Evolutionary conservation across 2,888 invertebrate species (phyloP).

Genomic region (Parnassius apollo): DNA sequence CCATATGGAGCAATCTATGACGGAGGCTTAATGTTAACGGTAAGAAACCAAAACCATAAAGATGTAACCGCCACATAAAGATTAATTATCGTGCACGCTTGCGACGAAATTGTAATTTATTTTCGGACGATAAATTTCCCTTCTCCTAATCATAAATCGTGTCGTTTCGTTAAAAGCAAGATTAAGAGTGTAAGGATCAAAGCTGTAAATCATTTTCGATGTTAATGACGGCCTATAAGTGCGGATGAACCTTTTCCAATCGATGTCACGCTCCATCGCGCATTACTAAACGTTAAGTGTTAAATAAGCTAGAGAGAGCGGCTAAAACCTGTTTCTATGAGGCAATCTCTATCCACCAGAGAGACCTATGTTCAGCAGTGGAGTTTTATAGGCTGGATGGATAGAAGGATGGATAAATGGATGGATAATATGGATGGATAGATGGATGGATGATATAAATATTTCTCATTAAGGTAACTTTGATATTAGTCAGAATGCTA

Average conservation of each 20-base stretch:
- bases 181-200: constrained; percentile 29
- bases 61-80: background rate
- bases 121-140: constrained; percentile 30
- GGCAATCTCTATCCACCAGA: no score
- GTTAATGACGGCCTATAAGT: constrained; percentile 29
- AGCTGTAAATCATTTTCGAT: constrained; percentile 31
- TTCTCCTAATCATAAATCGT: constrained; percentile 31
- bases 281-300: constrained; percentile 2
- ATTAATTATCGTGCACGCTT: constrained; percentile 7
- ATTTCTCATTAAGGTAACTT: no score
- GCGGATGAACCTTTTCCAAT: constrained; percentile 19
- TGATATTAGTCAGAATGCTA: no score
- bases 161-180: constrained; percentile 29
- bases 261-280: constrained; percentile 5
- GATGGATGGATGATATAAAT: no score
- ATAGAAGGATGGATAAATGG: no score
- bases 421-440: no score
- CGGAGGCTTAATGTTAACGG: no score
- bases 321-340: no score
- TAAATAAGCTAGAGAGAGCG: background rate
- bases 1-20: no score
- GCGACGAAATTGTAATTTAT: constrained; percentile 36
- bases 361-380: no score
- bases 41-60: no score
- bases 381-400: no score